phyloP scores from a whole-genome alignment of 2,888 invertebrate species.

The Trachelus troglodyta region DNA sequence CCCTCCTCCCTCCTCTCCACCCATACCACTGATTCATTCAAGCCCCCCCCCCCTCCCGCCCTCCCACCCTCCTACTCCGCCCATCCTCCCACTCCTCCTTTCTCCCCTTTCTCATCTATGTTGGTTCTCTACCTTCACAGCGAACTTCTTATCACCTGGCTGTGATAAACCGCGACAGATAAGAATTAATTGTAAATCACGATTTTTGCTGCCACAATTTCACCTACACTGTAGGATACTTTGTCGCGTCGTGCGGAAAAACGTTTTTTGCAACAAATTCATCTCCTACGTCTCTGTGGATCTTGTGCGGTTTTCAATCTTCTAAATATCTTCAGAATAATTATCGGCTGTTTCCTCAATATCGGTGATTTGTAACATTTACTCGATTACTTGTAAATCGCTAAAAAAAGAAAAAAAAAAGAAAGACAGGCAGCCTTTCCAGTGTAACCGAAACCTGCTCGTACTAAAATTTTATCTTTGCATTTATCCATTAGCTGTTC shows the following conservation, averaged over 20 bases:
- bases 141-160: constrained; percentile 46
- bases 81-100: not conserved
- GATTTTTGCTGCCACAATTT: constrained; percentile 27
- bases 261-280: not conserved
- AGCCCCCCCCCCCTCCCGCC: constrained; percentile 26
- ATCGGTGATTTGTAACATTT: not conserved
- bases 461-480: too few relatives aligned
- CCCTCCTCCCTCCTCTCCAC: constrained; percentile 22
- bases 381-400: not conserved
- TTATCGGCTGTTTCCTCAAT: not conserved
- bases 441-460: too few relatives aligned
- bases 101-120: too few relatives aligned
- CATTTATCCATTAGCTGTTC: too few relatives aligned
- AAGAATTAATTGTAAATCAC: constrained; percentile 38
- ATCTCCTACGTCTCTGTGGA: too few relatives aligned
- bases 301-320: too few relatives aligned
- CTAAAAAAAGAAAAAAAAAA: too few relatives aligned
- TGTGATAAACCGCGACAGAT: constrained; percentile 46
- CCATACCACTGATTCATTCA: constrained; percentile 22
- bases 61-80: constrained; percentile 7
- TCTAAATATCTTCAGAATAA: not conserved
- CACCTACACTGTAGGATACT: constrained; percentile 22
- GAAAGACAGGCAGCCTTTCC: too few relatives aligned
- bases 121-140: constrained; percentile 20
- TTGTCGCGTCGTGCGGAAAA: not conserved